A percentile compares a stretch with the other conserved stretches of the same genome.
These are phyloP conservation scores for Sarcophaga peregrina DNA, from an alignment of 1,140 invertebrate species.

Conservation along the genomic window DNA sequence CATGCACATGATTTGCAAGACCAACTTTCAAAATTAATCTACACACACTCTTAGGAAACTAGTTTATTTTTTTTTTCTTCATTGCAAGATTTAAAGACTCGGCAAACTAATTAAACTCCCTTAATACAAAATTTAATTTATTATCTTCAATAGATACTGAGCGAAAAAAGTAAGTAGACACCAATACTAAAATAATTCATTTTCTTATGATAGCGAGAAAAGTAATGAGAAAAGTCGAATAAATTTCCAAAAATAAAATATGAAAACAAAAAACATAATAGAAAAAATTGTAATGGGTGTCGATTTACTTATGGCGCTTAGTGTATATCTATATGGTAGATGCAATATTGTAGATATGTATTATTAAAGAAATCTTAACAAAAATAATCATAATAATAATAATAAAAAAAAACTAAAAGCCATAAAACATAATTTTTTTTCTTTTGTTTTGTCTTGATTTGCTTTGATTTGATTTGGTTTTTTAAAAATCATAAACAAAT, in stretches of 20 bases:
- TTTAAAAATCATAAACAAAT: slow-evolving; percentile 13
- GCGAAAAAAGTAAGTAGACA: background rate
- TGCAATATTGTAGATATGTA: background rate
- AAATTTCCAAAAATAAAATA: too few relatives aligned
- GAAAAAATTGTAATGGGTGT: too few relatives aligned
- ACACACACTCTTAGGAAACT: background rate
- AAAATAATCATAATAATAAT: background rate
- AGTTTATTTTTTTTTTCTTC: background rate
- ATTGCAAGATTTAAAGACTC: background rate
- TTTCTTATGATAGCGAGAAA: too few relatives aligned
- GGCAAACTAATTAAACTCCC: background rate
- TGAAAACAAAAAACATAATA: too few relatives aligned
- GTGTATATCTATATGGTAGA: too few relatives aligned
- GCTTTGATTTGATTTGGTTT: background rate
- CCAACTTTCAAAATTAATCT: background rate
- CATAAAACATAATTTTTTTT: slow-evolving; percentile 4
- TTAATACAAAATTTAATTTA: background rate
- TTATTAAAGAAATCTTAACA: background rate
- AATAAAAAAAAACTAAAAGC: background rate
- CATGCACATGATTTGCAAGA: background rate
- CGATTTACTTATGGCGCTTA: too few relatives aligned
- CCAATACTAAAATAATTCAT: background rate
- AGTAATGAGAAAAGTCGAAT: too few relatives aligned
- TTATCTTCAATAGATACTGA: background rate
- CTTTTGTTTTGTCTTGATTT: too few relatives aligned